A percentile compares a stretch with the other conserved stretches of the same genome.
Conservation (phyloP, 2,113 vertebrate species). For the Asarcornis scutulata region DNA sequence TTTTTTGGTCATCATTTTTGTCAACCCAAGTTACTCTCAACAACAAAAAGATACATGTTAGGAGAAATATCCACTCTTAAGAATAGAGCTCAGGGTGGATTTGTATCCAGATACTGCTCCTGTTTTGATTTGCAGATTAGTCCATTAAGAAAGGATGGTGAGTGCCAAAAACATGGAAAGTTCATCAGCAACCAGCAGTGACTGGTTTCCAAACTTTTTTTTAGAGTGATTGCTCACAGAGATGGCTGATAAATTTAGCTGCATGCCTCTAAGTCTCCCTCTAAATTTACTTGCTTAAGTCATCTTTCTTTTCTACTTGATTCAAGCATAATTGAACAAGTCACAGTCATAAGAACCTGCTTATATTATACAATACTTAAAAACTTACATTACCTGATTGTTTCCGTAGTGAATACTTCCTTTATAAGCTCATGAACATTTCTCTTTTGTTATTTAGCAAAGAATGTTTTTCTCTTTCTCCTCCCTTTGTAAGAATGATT, state of each 20-base stretch:
- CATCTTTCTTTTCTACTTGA: conserved; percentile 55
- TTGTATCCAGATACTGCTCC: not conserved
- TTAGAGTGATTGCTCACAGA: conserved; percentile 51
- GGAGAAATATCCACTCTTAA: not conserved
- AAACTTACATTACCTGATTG: not conserved
- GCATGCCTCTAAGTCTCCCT: conserved; percentile 51
- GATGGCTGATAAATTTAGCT: conserved; percentile 71
- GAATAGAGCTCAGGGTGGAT: not conserved
- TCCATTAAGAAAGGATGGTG: not conserved
- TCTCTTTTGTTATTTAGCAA: not conserved
- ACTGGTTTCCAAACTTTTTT: conserved; percentile 60
- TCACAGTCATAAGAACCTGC: not conserved
- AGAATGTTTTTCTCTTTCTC: not conserved
- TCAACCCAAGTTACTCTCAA: not conserved
- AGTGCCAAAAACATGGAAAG: conserved; percentile 54
- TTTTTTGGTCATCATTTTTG: not conserved
- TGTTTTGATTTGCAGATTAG: conserved; percentile 25
- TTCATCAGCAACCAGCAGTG: conserved; percentile 39
- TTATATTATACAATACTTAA: not conserved
- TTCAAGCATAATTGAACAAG: conserved; percentile 43
- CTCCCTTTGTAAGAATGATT: not conserved
- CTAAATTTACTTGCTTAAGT: conserved; percentile 70
- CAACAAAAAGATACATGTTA: not conserved
- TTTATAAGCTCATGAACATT: not conserved
- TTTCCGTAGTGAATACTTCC: not conserved